Conservation (phyloP, 2,113 vertebrate genomes). For the Xerus inauris region DNA sequence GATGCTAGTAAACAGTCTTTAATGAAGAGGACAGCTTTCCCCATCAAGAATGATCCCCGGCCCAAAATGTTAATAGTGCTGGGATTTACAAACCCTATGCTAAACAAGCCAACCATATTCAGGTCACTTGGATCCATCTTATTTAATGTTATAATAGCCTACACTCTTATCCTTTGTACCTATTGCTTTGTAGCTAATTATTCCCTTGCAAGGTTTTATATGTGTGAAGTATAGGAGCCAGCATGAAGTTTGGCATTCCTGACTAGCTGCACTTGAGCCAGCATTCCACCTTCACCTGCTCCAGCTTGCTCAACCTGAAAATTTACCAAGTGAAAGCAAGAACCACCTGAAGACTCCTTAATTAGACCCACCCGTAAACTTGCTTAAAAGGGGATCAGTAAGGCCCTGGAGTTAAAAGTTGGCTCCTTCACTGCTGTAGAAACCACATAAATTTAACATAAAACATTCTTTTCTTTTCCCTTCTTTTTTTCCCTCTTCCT, state of each 20-base stretch:
- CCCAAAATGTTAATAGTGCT: rapidly evolving
- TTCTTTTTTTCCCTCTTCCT: neutral
- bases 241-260: slow-evolving; percentile 5
- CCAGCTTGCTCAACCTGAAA: slow-evolving; percentile 55
- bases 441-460: slow-evolving; percentile 13
- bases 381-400: slow-evolving; percentile 47
- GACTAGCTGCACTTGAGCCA: neutral
- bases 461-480: neutral
- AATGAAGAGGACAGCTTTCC: neutral
- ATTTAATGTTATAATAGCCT: neutral
- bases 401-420: neutral
- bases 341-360: slow-evolving; percentile 43
- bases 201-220: neutral
- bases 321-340: slow-evolving; percentile 68
- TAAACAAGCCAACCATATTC: neutral
- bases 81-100: neutral
- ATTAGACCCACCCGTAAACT: slow-evolving; percentile 45
- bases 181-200: neutral
- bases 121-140: neutral
- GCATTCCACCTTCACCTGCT: slow-evolving; percentile 64
- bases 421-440: neutral
- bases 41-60: neutral
- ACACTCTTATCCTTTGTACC: neutral
- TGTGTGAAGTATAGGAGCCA: neutral
- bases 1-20: no score